Evolutionary conservation across 2,113 vertebrate genomes (phyloP).

Genomic region (Lichenostomus cassidix): DNA sequence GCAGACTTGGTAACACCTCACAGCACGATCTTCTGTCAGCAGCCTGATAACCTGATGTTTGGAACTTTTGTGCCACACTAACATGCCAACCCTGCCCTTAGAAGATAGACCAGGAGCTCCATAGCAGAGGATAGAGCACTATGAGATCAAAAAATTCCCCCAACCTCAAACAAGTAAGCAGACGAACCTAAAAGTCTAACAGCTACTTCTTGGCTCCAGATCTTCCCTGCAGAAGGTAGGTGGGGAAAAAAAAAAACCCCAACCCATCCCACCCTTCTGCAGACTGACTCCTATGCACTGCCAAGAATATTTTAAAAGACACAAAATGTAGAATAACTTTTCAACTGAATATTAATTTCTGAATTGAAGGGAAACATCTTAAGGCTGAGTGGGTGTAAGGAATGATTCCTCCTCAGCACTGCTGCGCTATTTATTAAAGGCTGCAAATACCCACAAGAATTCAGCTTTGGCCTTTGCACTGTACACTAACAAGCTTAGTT

Average conservation of each 20-base stretch:
- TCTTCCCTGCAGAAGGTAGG: background rate
- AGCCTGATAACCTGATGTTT: background rate
- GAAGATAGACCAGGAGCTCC: background rate
- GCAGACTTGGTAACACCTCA: background rate
- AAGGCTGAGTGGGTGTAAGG: conserved; percentile 26
- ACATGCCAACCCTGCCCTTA: background rate
- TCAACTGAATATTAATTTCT: conserved; percentile 52
- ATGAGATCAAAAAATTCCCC: background rate
- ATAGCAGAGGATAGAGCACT: background rate
- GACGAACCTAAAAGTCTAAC: conserved; percentile 1
- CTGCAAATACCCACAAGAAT: conserved; percentile 35
- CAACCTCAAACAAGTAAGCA: background rate
- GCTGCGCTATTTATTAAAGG: background rate
- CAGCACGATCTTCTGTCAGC: background rate
- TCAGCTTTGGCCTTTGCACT: conserved; percentile 21
- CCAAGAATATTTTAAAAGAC: conserved; percentile 51
- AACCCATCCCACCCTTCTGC: background rate
- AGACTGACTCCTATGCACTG: conserved; percentile 15
- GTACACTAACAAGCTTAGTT: conserved; percentile 35
- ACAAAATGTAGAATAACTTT: conserved; percentile 32
- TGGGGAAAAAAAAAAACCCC: background rate
- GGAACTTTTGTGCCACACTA: accelerated
- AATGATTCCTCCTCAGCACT: background rate
- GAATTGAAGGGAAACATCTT: conserved; percentile 55
- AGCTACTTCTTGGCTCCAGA: background rate